A percentile compares a stretch with the other conserved stretches of the same genome.
phyloP scores from a whole-genome alignment of 2,888 invertebrate species.

The Lasioglossum oenotherae region DNA sequence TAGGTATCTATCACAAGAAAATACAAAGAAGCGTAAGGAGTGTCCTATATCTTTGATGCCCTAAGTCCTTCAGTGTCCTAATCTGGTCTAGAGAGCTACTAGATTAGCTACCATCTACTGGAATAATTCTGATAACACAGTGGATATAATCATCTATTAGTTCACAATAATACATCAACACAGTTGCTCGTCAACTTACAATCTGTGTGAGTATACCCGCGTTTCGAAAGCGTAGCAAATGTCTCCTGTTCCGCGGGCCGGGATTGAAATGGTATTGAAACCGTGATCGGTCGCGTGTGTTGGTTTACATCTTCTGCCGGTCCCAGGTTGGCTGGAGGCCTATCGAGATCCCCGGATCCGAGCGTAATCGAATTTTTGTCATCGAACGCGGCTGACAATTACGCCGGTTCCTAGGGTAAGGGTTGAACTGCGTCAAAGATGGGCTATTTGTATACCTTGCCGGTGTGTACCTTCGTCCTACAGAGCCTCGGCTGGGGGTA shows the following conservation, averaged over 20 bases:
- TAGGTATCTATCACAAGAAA: too few relatives aligned
- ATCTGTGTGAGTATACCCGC: neutral
- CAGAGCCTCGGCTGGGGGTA: constrained; percentile 57
- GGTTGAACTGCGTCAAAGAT: constrained; percentile 74
- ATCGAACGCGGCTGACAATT: constrained; percentile 59
- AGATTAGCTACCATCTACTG: neutral
- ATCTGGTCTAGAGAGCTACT: neutral
- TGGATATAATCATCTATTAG: too few relatives aligned
- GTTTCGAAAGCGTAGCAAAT: constrained; percentile 2
- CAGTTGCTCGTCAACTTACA: neutral
- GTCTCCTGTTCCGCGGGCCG: neutral
- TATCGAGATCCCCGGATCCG: constrained; percentile 9
- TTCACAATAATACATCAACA: neutral
- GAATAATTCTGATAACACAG: neutral
- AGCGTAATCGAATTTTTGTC: constrained; percentile 66
- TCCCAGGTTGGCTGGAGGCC: neutral
- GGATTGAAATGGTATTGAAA: constrained; percentile 11
- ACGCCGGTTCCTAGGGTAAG: constrained; percentile 53
- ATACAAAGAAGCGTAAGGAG: too few relatives aligned
- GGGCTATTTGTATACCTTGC: constrained; percentile 77
- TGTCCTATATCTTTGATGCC: neutral
- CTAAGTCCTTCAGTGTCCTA: too few relatives aligned
- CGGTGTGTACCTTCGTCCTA: constrained; percentile 74
- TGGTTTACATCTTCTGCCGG: constrained; percentile 10
- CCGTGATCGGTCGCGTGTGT: neutral